These are phyloP conservation scores for Drosophila punjabiensis DNA, from an alignment of 1,140 invertebrate genomes.

Conservation along the genomic window DNA sequence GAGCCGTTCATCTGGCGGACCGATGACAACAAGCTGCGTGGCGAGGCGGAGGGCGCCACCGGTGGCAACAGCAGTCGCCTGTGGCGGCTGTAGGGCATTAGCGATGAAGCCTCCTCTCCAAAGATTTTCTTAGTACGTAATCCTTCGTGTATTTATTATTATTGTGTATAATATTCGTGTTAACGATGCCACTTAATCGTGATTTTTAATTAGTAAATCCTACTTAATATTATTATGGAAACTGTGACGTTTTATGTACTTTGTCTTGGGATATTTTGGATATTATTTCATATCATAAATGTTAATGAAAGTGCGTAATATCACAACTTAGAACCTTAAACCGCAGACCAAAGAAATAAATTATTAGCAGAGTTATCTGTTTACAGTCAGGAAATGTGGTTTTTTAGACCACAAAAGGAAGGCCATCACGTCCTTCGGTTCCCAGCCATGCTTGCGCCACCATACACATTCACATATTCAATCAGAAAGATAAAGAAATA, in stretches of 20 bases:
- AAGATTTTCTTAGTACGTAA: slow-evolving; percentile 44
- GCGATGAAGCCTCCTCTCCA: slow-evolving; percentile 16
- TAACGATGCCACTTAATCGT: slow-evolving; percentile 37
- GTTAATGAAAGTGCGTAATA: background rate
- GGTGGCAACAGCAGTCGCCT: slow-evolving; percentile 85
- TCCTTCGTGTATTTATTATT: slow-evolving; percentile 46
- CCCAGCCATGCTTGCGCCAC: slow-evolving; percentile 10
- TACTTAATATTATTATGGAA: slow-evolving; percentile 15
- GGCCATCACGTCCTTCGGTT: background rate
- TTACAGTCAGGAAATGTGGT: background rate
- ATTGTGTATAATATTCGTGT: slow-evolving; percentile 60
- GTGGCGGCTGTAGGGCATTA: slow-evolving; percentile 64
- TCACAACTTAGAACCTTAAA: background rate
- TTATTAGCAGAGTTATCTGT: background rate
- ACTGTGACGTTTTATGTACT: too few relatives aligned
- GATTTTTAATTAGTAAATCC: slow-evolving; percentile 49
- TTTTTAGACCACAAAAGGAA: background rate
- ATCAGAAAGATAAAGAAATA: too few relatives aligned
- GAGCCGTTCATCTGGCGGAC: slow-evolving; percentile 97
- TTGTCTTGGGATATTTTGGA: too few relatives aligned
- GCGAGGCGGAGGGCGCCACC: slow-evolving; percentile 76
- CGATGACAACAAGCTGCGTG: slow-evolving; percentile 78
- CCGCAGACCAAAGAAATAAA: background rate
- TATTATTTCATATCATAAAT: too few relatives aligned
- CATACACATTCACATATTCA: slow-evolving; percentile 9